These are phyloP conservation scores for Passer montanus DNA, from an alignment of 2,113 vertebrate genomes.

Conservation along the genomic window DNA sequence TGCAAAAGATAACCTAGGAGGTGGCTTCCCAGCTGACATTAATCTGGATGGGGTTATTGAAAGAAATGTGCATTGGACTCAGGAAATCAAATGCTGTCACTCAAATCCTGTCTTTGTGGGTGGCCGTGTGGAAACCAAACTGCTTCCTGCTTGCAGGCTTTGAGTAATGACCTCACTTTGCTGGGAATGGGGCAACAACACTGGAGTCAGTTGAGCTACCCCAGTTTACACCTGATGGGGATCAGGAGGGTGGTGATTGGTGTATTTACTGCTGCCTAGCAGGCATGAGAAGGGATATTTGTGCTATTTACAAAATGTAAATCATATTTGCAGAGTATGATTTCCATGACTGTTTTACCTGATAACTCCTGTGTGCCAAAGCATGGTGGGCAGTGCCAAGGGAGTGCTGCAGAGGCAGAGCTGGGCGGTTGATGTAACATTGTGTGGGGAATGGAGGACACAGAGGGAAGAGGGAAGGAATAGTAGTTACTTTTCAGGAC, in stretches of 20 bases:
- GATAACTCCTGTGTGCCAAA: neutral
- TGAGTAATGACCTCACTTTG: neutral
- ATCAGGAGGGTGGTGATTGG: neutral
- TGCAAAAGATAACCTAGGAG: neutral
- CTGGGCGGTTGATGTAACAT: neutral
- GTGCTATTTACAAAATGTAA: neutral
- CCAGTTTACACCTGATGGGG: neutral
- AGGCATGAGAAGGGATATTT: neutral
- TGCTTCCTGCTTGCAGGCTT: neutral
- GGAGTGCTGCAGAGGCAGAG: neutral
- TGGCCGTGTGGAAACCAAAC: neutral
- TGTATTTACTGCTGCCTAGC: neutral
- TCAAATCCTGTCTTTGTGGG: neutral
- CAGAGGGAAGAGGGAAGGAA: neutral
- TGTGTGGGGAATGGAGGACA: neutral
- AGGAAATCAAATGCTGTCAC: neutral
- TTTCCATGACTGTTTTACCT: neutral
- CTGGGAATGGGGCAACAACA: neutral
- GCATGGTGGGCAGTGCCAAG: neutral
- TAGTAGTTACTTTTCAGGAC: neutral
- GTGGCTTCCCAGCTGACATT: neutral
- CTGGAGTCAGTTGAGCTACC: neutral
- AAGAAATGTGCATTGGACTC: neutral
- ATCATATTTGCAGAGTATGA: neutral
- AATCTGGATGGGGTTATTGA: neutral